Base-by-base conservation (phyloP, 1,140 invertebrate genomes). In the Pissodes strobi region DNA sequence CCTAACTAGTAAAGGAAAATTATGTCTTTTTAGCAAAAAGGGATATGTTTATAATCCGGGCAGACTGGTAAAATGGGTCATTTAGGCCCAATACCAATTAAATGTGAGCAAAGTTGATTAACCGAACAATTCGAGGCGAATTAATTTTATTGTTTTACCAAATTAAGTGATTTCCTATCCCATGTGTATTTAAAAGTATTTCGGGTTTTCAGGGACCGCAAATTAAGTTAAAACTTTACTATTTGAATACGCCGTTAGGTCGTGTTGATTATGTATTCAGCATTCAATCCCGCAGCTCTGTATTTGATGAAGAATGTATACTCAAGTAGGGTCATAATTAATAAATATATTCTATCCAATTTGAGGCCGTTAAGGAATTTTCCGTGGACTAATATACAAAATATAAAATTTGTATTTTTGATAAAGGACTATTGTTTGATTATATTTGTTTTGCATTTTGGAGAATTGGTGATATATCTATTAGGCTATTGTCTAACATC, bases 131-230 rank as follows among this genome's bases (percentile, higher is more conserved):
- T 57, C 38, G 55, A 57, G 55, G 38, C 12, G 21, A 57, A 43
- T 57, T 45, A 45, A 57, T 57, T 57, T 57, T 25, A 57, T 57
- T 57, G 55, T 57, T 57, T 57, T 57, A 57, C 41, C 19, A 57
- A 57, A 57, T 57, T 25, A 45, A 45, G 55, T 57, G 55, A 39
- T n/a, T n/a, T n/a, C n/a, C n/a, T 57, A 23, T 57, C 39, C 55
- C 23, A 57, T 27, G 55, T 57, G 38, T 45, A 43, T 45, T 57
- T 57, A 25, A 10, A 43, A 57, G 39, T 57, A 27, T 19, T 45
- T 45, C 21, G 22, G n/a, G 23, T 6, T 45, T n/a, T 57, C n/a
- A 27, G 3, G 38, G 55, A 12, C 22, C 30, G 8, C 23, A 18
- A 57, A 45, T 57, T 57, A 57, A 45, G 1, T 27, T 27, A 45